A percentile compares a stretch with the other conserved stretches of the same genome.
These are phyloP conservation scores for Apostichopus leukothele DNA, from an alignment of 53 echinoderm and acorn worm genomes.

Conservation along the genomic window DNA sequence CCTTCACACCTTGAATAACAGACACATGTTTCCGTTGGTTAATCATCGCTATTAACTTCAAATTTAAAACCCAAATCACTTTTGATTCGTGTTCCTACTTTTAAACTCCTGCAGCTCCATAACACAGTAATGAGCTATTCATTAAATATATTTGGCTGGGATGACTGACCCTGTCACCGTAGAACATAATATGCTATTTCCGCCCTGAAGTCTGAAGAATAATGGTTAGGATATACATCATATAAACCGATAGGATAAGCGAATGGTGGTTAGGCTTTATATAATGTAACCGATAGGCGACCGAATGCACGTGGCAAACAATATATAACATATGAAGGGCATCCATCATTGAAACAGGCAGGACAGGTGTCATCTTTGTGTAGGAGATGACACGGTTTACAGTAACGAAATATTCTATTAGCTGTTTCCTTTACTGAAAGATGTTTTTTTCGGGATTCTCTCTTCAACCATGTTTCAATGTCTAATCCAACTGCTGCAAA, in stretches of 20 bases:
- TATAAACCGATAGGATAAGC: too few relatives aligned
- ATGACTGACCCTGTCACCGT: background rate
- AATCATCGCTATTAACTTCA: background rate
- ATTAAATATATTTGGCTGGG: background rate
- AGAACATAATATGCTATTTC: background rate
- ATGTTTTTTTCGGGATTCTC: background rate
- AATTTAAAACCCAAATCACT: background rate
- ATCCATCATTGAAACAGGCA: background rate
- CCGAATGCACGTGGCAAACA: too few relatives aligned
- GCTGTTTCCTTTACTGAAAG: background rate
- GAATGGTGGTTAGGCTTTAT: too few relatives aligned
- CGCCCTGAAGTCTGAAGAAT: background rate
- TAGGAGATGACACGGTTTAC: background rate
- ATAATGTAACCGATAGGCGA: too few relatives aligned
- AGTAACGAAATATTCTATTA: background rate
- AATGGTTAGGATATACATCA: too few relatives aligned
- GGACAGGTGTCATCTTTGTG: background rate
- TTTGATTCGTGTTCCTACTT: background rate
- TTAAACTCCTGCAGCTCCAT: background rate
- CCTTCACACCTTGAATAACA: background rate
- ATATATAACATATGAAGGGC: too few relatives aligned
- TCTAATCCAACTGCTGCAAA: too few relatives aligned
- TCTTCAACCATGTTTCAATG: too few relatives aligned
- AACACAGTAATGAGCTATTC: background rate
- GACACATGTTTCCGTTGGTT: background rate